Base-by-base conservation (phyloP, 1,140 invertebrate genomes). In the Drosophila teissieri region DNA sequence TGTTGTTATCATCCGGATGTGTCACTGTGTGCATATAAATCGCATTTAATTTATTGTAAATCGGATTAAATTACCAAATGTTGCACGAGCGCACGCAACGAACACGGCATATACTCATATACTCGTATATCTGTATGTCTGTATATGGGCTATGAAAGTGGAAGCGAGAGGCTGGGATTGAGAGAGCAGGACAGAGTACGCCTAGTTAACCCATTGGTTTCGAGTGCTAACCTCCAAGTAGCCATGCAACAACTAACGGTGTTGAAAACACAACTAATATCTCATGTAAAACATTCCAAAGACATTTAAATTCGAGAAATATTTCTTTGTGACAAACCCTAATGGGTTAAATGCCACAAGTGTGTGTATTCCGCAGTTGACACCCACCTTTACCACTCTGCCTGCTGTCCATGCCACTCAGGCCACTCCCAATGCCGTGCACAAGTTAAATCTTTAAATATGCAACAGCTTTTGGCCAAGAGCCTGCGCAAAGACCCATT, bases 21-120 rank as follows among this genome's bases (percentile, higher is more conserved):
- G 86, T 88, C 83, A 81, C 84, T 88, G 79, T 91, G 80, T 80
- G 79, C 88, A 86, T 83, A 90, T 90, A 90, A 90, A 90, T 90
- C 88, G 88, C 88, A 91, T 90, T 90, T 90, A 90, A 90, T 90
- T 90, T 90, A 90, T 90, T 90, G 88, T 83, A 90, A 90, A 90
- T 86, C 88, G 88, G 88, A 90, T 90, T 90, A 90, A 80, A 83
- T 90, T 90, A 90, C 88, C 82, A 90, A 89, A 89, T 89, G 84
- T 89, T 80, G 72, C 84, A 85, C 82, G 82, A 83, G 85, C 77
- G 54, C 77, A 48, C 60, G 52, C 48, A 67, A 40, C 48, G 53
- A 45, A 42, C 24, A 54, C 34, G 27, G 46, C 8, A 15, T 46
- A 31, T 45, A 22, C 17, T 8, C 10, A 17, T 7, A 3, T 22